Base-by-base conservation (phyloP, 1,140 invertebrate species). In the Pseudomyrmex flavicornis region DNA sequence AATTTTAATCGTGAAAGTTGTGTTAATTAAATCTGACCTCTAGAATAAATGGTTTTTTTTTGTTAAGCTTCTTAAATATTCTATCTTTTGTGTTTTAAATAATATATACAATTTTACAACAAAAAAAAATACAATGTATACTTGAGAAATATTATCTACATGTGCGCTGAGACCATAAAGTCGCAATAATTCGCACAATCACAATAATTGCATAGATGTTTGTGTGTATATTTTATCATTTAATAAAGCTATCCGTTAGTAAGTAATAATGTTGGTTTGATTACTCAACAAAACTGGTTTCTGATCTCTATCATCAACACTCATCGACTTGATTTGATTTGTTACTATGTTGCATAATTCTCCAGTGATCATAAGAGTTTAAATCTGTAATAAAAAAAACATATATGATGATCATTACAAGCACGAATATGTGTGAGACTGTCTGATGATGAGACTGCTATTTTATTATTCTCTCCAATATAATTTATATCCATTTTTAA, bases 221-320 rank as follows among this genome's bases (percentile, higher is more conserved):
- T 35, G 35, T 56, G 61, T 26, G 17, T 74, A 35, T 54, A 2
- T 10, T 15, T 50, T 2, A n/a, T 3, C 10, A 63, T 52, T 26
- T 72, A 62, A 62, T 72, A 54, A 74, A 74, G 7, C 4, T 65
- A 75, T 82, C 4, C 26, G 12, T 1, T 20, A 74, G 9, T 26
- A 35, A 35, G 3, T 35, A 35, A 35, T 54, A 62, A 82, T 62
- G 35, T 13, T 3, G 13, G 35, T 82, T 82, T 74, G 15, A 56
- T 75, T 80, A 70, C n/a, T 7, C 1, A 7, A 54, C 2, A 59
- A 80, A 17, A 80, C 66, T 56, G 20, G 22, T 80, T 77, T 79
- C 20, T 79, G 10, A 79, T 79, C 35, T 59, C 48, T 5, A 68
- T 48, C 22, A 12, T 0, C 59, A 59, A 80, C 50, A 1, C 44